Evolutionary conservation across 2,888 invertebrate genomes (phyloP), one percentile per base, ranked within the genome.

Genomic region (Dione vanillae): DNA sequence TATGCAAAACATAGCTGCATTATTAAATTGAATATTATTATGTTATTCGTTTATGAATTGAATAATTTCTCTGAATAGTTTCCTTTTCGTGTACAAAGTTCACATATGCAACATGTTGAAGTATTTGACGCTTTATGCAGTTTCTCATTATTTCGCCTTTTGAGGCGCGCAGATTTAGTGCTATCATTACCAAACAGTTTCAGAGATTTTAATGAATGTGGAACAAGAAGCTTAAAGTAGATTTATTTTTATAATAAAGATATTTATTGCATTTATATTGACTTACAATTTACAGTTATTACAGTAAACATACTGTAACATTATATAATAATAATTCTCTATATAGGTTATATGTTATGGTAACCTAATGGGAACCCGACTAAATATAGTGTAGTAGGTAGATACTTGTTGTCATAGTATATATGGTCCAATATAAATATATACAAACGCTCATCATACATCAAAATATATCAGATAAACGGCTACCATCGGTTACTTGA

Each of bases 111-210:
- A 16, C 61, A 27, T 27, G 61, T 61, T 61, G 45, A 61, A 61
- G 61, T 61, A 61, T 61, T 61, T 61, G 61, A 35, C n/a, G 61
- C 61, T 61, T 61, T 61, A 61, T 61, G 27, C 27, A 61, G 61
- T 61, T 61, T 61, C 61, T 45, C 61, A 61, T 61, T 61, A 61
- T 61, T 61, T 61, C 61, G 27, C 45, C 27, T 61, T 61, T 61
- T 45, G 45, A 61, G 43, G 45, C 43, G 61, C 61, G 45, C 27
- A 61, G 45, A 61, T 61, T 61, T 61, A 61, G 61, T 45, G 27
- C 61, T 61, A 61, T 61, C 61, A 61, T 61, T 45, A 61, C 61
- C 61, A 61, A 61, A 61, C n/a, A 45, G 45, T 61, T 61, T 37
- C 16, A 40, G 12, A 19, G 52, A 40, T 59, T 59, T 49, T 67